phyloP scores from a whole-genome alignment of 2,113 vertebrate species.

The Panthera tigris region DNA sequence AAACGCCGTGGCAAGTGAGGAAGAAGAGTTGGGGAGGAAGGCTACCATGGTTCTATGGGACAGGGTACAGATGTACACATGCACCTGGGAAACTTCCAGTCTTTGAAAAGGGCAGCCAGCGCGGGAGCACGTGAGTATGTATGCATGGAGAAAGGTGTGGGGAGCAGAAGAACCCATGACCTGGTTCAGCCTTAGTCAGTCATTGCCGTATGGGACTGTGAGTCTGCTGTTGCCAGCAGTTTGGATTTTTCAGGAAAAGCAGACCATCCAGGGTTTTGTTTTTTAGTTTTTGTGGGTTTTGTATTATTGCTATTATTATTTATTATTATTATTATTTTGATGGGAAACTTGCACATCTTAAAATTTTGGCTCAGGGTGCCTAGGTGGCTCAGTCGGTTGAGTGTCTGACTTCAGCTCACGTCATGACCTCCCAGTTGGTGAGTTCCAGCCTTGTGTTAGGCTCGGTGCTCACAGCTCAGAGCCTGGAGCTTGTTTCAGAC shows the following conservation, averaged over 20 bases:
- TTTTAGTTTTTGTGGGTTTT: neutral
- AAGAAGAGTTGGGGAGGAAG: neutral
- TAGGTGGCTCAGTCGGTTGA: too few relatives aligned
- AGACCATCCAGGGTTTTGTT: neutral
- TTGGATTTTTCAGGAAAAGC: slow-evolving; percentile 29
- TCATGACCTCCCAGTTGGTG: too few relatives aligned
- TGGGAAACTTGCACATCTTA: neutral
- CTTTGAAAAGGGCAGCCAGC: neutral
- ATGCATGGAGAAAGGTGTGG: neutral
- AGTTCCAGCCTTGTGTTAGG: too few relatives aligned
- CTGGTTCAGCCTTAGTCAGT: neutral
- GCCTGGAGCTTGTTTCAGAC: too few relatives aligned
- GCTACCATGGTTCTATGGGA: accelerated
- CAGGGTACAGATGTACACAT: neutral
- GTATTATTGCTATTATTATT: too few relatives aligned
- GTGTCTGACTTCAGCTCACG: too few relatives aligned
- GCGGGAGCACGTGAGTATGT: neutral
- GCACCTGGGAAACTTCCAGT: neutral
- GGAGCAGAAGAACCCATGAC: accelerated
- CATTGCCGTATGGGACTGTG: neutral
- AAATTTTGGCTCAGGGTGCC: neutral
- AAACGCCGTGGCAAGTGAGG: neutral
- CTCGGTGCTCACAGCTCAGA: too few relatives aligned
- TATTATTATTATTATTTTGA: neutral
- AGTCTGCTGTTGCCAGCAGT: neutral